These are phyloP conservation scores for Fringilla coelebs DNA, from an alignment of 2,797 vertebrate genomes.

Conservation along the genomic window DNA sequence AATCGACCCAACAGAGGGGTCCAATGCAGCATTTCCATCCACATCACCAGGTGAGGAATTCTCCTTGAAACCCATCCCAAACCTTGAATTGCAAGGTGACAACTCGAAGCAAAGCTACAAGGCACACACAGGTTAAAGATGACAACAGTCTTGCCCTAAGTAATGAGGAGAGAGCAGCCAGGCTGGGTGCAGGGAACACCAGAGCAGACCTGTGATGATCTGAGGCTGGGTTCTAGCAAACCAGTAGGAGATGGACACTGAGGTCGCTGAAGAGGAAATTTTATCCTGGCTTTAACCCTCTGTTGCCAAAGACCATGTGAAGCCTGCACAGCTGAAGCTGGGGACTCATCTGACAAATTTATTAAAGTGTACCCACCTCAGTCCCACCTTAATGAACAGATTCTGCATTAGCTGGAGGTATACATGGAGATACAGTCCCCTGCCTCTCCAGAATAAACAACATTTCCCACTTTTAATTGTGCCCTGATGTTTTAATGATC, in stretches of 20 bases:
- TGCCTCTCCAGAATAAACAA: slow-evolving; percentile 40
- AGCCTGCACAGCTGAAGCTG: not conserved
- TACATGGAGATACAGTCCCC: not conserved
- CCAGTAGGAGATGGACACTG: not conserved
- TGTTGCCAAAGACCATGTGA: not conserved
- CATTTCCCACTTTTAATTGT: slow-evolving; percentile 61
- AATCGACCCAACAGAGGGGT: not conserved
- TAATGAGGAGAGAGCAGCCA: not conserved
- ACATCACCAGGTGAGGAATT: not conserved
- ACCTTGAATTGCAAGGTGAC: not conserved
- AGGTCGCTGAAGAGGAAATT: not conserved
- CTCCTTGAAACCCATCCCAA: not conserved
- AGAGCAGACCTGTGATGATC: not conserved
- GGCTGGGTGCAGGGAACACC: accelerated
- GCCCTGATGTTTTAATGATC: slow-evolving; percentile 54
- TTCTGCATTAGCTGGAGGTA: not conserved
- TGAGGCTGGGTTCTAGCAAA: not conserved
- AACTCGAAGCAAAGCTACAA: not conserved
- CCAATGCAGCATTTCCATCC: not conserved
- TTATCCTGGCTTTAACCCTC: not conserved
- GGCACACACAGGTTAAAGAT: not conserved
- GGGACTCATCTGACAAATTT: not conserved
- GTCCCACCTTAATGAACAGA: not conserved
- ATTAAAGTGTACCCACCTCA: not conserved
- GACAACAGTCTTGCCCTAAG: not conserved